Percentiles rank a stretch among this genome's conserved stretches.
Conservation (phyloP, 2,113 vertebrate genomes). For the Macrotis lagotis region DNA sequence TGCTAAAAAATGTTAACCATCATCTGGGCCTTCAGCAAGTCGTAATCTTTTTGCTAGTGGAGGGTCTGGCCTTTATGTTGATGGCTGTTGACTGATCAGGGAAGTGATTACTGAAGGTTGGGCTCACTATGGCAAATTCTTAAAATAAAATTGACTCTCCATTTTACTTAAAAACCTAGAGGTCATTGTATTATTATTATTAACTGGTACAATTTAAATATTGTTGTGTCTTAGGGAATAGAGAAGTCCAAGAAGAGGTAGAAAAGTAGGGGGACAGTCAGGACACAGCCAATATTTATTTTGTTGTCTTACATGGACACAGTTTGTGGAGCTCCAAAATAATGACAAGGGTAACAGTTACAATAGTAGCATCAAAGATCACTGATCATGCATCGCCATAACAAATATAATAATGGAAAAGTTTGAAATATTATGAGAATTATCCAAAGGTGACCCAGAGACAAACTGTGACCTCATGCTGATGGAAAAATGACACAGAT, state of each 20-base stretch:
- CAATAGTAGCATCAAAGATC: background rate
- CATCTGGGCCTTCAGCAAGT: background rate
- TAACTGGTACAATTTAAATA: background rate
- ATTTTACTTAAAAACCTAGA: background rate
- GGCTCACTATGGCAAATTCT: background rate
- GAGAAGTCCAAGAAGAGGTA: background rate
- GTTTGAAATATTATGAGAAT: background rate
- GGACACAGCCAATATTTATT: background rate
- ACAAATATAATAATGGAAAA: background rate
- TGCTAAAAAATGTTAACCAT: background rate
- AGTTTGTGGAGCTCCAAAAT: background rate
- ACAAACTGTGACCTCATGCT: background rate
- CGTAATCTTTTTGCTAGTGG: background rate
- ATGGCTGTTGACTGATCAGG: background rate
- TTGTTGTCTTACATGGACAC: background rate
- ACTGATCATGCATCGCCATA: background rate
- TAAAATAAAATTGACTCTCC: background rate
- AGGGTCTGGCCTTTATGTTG: background rate
- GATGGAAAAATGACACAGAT: background rate
- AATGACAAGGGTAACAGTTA: background rate
- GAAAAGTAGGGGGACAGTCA: background rate
- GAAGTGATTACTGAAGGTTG: background rate
- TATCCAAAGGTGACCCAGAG: background rate
- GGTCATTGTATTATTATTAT: background rate
- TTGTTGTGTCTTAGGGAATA: background rate